A percentile compares a stretch with the other conserved stretches of the same genome.
phyloP scores from a whole-genome alignment of 2,113 vertebrate genomes.

The Epinephelus cyanopodus region DNA sequence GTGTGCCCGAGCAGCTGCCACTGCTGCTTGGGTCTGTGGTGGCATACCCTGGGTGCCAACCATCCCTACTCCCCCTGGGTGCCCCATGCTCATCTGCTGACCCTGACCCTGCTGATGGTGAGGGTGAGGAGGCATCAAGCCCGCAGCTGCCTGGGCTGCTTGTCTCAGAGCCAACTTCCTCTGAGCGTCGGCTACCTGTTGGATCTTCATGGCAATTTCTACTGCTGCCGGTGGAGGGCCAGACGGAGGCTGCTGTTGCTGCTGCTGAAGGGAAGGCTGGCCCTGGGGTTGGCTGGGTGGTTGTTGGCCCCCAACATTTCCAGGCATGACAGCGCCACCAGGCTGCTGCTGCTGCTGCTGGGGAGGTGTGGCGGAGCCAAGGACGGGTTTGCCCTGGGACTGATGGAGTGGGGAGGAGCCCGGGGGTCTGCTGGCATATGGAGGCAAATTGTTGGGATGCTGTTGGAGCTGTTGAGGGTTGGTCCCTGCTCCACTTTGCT shows the following conservation, averaged over 20 bases:
- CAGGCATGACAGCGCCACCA: constrained; percentile 86
- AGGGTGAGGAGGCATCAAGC: constrained; percentile 86
- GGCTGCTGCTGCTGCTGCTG: constrained; percentile 81
- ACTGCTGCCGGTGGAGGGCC: constrained; percentile 97
- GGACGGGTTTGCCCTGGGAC: constrained; percentile 94
- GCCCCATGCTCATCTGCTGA: constrained; percentile 90
- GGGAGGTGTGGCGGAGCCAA: constrained; percentile 90
- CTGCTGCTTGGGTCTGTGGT: constrained; percentile 78
- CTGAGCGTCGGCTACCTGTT: constrained; percentile 95
- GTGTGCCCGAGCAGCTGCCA: constrained; percentile 74
- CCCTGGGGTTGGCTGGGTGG: constrained; percentile 78
- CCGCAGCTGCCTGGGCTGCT: constrained; percentile 65
- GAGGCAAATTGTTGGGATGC: constrained; percentile 86
- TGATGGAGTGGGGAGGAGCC: constrained; percentile 90
- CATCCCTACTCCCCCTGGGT: constrained; percentile 78
- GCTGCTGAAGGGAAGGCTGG: constrained; percentile 73
- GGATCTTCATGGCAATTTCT: constrained; percentile 98
- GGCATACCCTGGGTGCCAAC: constrained; percentile 84
- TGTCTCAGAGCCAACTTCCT: constrained; percentile 96
- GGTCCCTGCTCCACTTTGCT: constrained; percentile 75
- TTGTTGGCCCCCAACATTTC: constrained; percentile 85
- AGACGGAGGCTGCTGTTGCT: constrained; percentile 83
- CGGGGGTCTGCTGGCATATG: constrained; percentile 86
- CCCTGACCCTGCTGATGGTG: constrained; percentile 89
- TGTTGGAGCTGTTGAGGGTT: constrained; percentile 84